phyloP scores from a whole-genome alignment of 2,888 invertebrate genomes.

The Clistopyga incitator region DNA sequence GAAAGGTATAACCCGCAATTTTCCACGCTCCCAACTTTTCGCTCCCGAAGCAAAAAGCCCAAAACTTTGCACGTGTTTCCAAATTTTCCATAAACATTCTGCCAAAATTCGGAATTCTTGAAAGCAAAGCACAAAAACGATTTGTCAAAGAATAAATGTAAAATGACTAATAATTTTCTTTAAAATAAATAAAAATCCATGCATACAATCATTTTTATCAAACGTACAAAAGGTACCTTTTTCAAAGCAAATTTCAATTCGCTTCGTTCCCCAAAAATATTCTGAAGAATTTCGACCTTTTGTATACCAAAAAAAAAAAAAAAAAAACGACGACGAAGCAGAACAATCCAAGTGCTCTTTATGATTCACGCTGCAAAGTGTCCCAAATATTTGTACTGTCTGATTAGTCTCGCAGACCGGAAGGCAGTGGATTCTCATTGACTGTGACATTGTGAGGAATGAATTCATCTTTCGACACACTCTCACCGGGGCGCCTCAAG shows the following conservation, averaged over 20 bases:
- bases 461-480: conserved; percentile 44
- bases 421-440: conserved; percentile 13
- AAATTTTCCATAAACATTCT: too few relatives aligned
- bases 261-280: neutral
- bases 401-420: conserved; percentile 54
- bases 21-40: conserved; percentile 41
- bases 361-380: conserved; percentile 6
- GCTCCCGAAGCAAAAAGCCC: neutral
- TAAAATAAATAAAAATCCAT: too few relatives aligned
- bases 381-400: conserved; percentile 59
- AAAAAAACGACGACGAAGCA: neutral
- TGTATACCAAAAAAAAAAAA: neutral
- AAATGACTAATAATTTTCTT: too few relatives aligned
- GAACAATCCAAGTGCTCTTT: neutral
- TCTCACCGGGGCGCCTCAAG: conserved; percentile 24
- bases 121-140: too few relatives aligned
- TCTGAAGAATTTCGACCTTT: conserved; percentile 1
- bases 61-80: too few relatives aligned
- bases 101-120: too few relatives aligned
- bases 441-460: conserved; percentile 1
- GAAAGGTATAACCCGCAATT: conserved; percentile 46
- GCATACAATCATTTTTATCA: too few relatives aligned
- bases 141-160: too few relatives aligned
- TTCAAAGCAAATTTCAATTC: too few relatives aligned
- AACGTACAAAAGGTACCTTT: too few relatives aligned